Conservation (phyloP, 2,113 vertebrate species). For the Echinops telfairi region DNA sequence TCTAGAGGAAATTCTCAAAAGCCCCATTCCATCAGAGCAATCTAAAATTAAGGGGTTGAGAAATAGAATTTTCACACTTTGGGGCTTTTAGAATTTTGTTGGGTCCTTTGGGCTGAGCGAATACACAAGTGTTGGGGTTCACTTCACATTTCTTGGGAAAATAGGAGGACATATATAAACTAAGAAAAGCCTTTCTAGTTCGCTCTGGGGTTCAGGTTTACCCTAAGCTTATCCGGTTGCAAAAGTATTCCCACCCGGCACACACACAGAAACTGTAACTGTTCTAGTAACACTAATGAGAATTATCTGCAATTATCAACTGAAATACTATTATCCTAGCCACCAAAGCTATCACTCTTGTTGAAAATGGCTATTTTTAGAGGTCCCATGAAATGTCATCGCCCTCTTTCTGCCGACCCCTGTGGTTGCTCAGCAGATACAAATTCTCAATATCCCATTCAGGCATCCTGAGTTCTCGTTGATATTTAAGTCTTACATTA, state of each 20-base stretch:
- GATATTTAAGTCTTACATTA: constrained; percentile 39
- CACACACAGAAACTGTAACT: not conserved
- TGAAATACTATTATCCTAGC: not conserved
- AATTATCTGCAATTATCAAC: constrained; percentile 4
- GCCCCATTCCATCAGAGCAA: constrained; percentile 57
- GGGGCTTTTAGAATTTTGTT: constrained; percentile 51
- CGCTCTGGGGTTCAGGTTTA: not conserved
- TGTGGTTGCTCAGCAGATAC: not conserved
- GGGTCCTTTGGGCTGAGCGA: constrained; percentile 53
- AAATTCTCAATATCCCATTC: constrained; percentile 34
- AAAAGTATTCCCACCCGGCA: not conserved
- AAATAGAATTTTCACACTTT: constrained; percentile 66
- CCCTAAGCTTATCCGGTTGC: not conserved
- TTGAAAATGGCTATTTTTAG: constrained; percentile 19
- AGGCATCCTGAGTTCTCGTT: constrained; percentile 31
- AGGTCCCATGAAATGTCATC: not conserved
- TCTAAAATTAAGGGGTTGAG: constrained; percentile 70
- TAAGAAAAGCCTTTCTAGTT: constrained; percentile 47
- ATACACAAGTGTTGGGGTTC: constrained; percentile 43
- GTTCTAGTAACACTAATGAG: constrained; percentile 29
- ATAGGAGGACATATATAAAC: not conserved
- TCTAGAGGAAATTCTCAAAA: constrained; percentile 51
- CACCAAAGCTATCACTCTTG: not conserved
- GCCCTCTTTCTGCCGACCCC: not conserved
- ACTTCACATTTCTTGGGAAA: constrained; percentile 16